Base-by-base conservation (phyloP, 2,797 vertebrate genomes). In the Pseudochirops cupreus region DNA sequence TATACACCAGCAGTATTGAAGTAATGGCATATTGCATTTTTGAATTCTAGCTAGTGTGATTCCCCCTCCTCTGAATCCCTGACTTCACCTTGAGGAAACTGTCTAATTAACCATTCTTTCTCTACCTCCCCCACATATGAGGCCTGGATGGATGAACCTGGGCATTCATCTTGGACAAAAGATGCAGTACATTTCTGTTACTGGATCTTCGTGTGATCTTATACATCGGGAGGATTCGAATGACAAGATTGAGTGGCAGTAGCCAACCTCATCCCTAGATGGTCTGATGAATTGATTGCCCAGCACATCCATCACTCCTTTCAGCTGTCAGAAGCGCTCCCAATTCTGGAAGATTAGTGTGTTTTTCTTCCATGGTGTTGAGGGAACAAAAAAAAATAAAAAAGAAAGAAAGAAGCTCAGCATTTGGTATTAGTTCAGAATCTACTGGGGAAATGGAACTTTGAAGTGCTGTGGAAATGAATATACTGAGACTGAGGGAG, bases 271-370 rank as follows among this genome's bases (percentile, higher is more conserved):
- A 12, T 33, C 67, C 96, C 95, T 98, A 95, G 94, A 95, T 92
- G 90, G 96, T 93, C 94, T 96, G 98, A 98, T 96, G 96, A 96
- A 96, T 95, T 6, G 96, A 96, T 97, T 92, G 96, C 93, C 96
- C 87, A 56, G 93, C 87, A 91, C 97, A 97, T 98, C 98, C 91
- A 96, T 98, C 98, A 98, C 92, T 11, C 95, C 21, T 93, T 74
- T 94, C 94, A 94, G 94, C 97, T 97, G 95, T 98, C 97, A 96
- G 93, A 91, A 98, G 95, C 97, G 90, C 90, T 97, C 97, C 94
- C 94, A 55, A 0, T 89, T 95, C 96, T 91, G 95, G 95, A 97
- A 98, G 98, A 98, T 33, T 87, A 87, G 74, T 87, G 93, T 97
- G 94, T 95, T 98, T 97, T 97, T 90, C 96, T 97, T 96, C 95